These are phyloP conservation scores for Echinometra lucunter DNA, from an alignment of 53 echinoderm and acorn worm genomes.

Conservation along the genomic window DNA sequence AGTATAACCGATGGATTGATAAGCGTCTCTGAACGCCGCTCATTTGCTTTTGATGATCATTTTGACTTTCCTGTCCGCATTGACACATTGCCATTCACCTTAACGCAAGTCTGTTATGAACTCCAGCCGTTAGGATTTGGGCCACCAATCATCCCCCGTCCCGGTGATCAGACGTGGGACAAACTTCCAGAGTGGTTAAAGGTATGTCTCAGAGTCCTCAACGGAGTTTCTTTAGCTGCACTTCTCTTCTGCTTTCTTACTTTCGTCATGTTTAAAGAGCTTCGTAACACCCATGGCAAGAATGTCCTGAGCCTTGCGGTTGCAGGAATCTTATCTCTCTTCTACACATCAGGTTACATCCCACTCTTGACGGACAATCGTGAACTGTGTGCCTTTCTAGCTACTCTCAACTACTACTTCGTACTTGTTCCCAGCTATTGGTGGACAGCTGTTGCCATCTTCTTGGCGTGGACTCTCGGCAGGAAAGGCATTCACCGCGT, in stretches of 20 bases:
- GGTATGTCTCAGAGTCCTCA: constrained; percentile 2
- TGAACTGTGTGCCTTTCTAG: constrained; percentile 33
- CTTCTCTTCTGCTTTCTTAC: constrained; percentile 15
- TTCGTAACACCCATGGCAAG: constrained; percentile 53
- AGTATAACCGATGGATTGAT: not conserved
- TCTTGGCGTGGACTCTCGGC: constrained; percentile 51
- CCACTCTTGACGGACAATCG: not conserved
- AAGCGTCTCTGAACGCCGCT: too few relatives aligned
- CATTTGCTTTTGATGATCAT: not conserved
- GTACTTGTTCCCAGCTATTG: constrained; percentile 58
- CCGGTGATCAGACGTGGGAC: constrained; percentile 45
- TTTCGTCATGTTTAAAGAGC: constrained; percentile 39
- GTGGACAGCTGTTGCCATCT: constrained; percentile 54
- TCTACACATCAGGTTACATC: constrained; percentile 56
- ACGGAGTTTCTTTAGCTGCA: constrained; percentile 6
- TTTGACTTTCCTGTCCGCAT: not conserved
- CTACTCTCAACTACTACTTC: constrained; percentile 52
- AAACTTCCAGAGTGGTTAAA: constrained; percentile 15
- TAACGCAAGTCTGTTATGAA: too few relatives aligned
- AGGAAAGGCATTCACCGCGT: constrained; percentile 58
- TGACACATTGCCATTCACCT: not conserved
- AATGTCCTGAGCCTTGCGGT: constrained; percentile 17
- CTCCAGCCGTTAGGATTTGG: not conserved
- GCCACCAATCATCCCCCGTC: not conserved
- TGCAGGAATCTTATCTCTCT: not conserved